phyloP scores from a whole-genome alignment of 2,113 vertebrate genomes.

The Proteles cristata region DNA sequence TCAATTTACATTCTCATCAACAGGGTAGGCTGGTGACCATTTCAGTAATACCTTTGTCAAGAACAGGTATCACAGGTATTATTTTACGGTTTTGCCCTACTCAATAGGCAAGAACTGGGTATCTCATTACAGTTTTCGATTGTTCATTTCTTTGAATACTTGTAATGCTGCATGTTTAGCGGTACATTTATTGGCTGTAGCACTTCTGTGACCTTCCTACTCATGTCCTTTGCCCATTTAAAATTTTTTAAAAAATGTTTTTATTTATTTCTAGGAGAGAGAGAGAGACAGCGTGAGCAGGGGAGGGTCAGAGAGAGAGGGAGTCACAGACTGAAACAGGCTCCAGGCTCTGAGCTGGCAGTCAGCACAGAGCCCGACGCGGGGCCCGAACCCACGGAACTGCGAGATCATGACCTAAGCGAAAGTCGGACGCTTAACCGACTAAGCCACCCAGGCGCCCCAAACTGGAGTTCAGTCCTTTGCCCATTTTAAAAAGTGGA shows the following conservation, averaged over 20 bases:
- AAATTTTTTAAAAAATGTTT: too few species aligned
- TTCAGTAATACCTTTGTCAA: not conserved
- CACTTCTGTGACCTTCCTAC: conserved; percentile 4
- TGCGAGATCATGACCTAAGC: too few species aligned
- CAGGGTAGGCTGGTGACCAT: not conserved
- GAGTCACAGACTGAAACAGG: too few species aligned
- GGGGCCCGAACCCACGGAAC: too few species aligned
- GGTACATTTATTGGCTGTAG: not conserved
- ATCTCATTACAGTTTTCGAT: not conserved
- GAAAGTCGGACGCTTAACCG: too few species aligned
- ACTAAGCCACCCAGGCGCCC: too few species aligned
- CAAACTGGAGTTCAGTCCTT: not conserved
- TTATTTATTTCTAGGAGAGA: too few species aligned
- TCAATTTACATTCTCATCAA: not conserved
- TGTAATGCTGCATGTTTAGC: not conserved
- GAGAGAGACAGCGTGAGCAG: too few species aligned
- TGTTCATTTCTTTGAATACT: conserved; percentile 14
- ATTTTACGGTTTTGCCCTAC: not conserved
- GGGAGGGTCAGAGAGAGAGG: too few species aligned
- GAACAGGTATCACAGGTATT: not conserved
- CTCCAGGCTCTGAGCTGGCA: too few species aligned
- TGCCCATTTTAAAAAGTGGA: not conserved
- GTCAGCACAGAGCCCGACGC: too few species aligned
- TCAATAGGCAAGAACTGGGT: not conserved
- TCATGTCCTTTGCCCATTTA: not conserved